Percentiles rank a stretch among this genome's conserved stretches.
phyloP scores from a whole-genome alignment of 2,113 vertebrate genomes.

The Regulus satrapa region DNA sequence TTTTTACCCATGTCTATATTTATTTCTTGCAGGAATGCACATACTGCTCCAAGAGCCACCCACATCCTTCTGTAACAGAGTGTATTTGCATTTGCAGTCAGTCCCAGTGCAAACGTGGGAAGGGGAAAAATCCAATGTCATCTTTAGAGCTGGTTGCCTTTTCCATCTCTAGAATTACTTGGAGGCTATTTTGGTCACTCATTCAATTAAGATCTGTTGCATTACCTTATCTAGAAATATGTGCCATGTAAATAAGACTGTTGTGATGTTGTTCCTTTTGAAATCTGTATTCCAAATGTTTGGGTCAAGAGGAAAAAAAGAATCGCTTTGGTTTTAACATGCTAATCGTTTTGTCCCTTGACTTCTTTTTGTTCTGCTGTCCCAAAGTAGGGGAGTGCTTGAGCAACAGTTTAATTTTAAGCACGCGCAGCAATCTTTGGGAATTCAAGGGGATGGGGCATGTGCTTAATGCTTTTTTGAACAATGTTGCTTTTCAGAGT shows the following conservation, averaged over 20 bases:
- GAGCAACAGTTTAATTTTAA: conserved; percentile 3
- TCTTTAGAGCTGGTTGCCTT: neutral
- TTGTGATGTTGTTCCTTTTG: neutral
- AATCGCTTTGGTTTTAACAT: neutral
- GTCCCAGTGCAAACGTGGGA: neutral
- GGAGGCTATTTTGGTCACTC: neutral
- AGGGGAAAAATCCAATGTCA: neutral
- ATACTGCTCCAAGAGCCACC: conserved; percentile 67
- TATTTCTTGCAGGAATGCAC: conserved; percentile 68
- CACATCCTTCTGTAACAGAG: conserved; percentile 59
- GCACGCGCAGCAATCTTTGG: neutral
- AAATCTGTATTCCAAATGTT: neutral
- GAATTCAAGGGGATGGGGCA: neutral
- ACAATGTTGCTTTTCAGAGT: conserved; percentile 32
- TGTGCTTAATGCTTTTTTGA: neutral
- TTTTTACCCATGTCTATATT: conserved; percentile 67
- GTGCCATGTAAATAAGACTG: neutral
- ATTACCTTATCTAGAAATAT: neutral
- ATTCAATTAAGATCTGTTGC: neutral
- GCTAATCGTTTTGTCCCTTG: neutral
- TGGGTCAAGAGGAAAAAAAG: neutral
- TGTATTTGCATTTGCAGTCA: conserved; percentile 57
- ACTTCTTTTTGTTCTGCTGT: neutral
- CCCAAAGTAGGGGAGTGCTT: neutral
- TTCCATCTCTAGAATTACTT: neutral